Base-by-base conservation (phyloP, 2,797 vertebrate genomes). In the Crax fasciolata region DNA sequence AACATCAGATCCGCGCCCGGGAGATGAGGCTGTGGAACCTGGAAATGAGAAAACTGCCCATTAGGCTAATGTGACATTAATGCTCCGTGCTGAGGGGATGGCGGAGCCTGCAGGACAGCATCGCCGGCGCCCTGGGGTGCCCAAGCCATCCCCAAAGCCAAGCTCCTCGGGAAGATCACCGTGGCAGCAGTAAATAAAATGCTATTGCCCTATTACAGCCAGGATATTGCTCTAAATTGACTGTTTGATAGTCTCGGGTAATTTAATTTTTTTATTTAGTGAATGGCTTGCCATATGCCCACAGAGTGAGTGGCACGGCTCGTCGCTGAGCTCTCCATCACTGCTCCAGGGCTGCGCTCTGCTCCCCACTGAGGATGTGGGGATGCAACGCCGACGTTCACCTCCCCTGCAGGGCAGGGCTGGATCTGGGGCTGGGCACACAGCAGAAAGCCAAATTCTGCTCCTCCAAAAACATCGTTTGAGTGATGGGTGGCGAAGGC, bases 161-260 rank as follows among this genome's bases (percentile, higher is more conserved):
- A 0, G 0, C 48, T 81, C 48, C 63, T 59, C 16, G 4, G 1
- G 44, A 72, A 35, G 62, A 24, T 27, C 0, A 7, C 66, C 32
- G 59, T 52, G 46, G n/a, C 6, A 65, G 80, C 88, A 82, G 74
- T 82, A 87, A 94, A 92, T 82, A 71, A 89, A 94, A 71, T 44
- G 58, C 48, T 82, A 48, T 52, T 82, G 86, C 88, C 91, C 71
- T 70, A 67, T 95, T 94, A 84, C 44, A 73, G 77, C 4, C 74
- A 70, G 92, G 77, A 91, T 93, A 87, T 59, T 2, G 2, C 84
- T 93, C 67, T 55, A 77, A 94, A 97, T 89, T 68, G 92, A 94
- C 92, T 95, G 85, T 13, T 95, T 93, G 94, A 91, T 93, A 84
- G 95, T 55, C 73, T 55, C 66, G 86, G 74, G 71, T 95, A 94